Percentiles rank a stretch among this genome's conserved stretches.
phyloP scores from a whole-genome alignment of 2,113 vertebrate genomes.

The Cathartes aura region DNA sequence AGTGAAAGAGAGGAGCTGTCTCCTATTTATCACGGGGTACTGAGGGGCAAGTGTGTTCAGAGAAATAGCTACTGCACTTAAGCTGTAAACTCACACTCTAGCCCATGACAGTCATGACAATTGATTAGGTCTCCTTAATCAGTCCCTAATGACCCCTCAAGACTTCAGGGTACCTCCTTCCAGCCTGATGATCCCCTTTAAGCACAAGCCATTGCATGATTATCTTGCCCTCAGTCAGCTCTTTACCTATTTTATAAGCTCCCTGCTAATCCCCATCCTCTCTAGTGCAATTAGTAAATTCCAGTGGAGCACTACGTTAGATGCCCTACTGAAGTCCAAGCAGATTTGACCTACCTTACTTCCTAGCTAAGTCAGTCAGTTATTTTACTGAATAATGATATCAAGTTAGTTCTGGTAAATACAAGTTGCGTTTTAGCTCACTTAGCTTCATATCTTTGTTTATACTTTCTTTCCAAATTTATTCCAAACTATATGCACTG shows the following conservation, averaged over 20 bases:
- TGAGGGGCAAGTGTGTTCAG: background rate
- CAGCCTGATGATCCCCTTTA: background rate
- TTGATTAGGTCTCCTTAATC: constrained; percentile 10
- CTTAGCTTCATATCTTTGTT: background rate
- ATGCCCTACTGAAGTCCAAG: background rate
- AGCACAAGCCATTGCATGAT: background rate
- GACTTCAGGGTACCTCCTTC: background rate
- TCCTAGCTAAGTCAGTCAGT: background rate
- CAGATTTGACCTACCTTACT: background rate
- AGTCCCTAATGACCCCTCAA: background rate
- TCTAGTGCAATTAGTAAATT: background rate
- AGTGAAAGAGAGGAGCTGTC: background rate
- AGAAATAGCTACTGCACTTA: background rate
- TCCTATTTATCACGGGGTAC: background rate
- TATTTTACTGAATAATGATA: background rate
- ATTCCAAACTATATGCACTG: background rate
- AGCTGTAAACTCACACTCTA: background rate
- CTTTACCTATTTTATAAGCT: background rate
- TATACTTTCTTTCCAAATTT: background rate
- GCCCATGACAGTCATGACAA: background rate
- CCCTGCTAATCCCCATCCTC: background rate
- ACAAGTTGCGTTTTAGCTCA: background rate
- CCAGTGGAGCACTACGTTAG: background rate
- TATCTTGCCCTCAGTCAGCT: background rate
- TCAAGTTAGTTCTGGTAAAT: background rate